Evolutionary conservation across 2,888 invertebrate genomes (phyloP).

Genomic region (Mesorhabditis sp.): DNA sequence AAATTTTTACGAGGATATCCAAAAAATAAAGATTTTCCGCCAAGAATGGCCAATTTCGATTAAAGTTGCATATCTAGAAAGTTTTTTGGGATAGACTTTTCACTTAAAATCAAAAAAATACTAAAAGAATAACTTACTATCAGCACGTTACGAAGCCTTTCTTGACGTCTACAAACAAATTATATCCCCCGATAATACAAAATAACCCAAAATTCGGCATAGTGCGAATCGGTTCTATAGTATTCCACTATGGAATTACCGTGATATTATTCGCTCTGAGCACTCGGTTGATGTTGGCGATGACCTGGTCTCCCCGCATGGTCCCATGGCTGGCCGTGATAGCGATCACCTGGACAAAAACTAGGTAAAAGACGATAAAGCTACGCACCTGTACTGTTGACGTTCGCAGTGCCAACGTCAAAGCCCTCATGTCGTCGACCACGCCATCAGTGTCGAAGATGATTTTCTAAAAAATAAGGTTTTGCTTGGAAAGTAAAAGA

Average conservation of each 20-base stretch:
- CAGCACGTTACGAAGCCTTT: too few species aligned
- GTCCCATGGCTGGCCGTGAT: slow-evolving; percentile 43
- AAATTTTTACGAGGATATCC: too few species aligned
- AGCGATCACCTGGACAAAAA: slow-evolving; percentile 33
- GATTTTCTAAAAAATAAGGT: neutral
- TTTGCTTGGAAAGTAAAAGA: neutral
- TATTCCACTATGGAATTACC: neutral
- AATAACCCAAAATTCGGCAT: too few species aligned
- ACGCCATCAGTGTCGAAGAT: slow-evolving; percentile 47
- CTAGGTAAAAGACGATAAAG: neutral
- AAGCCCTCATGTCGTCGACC: slow-evolving; percentile 45
- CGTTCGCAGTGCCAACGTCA: slow-evolving; percentile 42
- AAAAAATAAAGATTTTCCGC: too few species aligned
- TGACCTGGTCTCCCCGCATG: slow-evolving; percentile 42
- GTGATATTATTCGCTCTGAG: slow-evolving; percentile 33
- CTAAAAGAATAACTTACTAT: too few species aligned
- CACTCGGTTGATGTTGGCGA: slow-evolving; percentile 46
- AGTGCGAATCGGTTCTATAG: too few species aligned
- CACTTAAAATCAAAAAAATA: too few species aligned
- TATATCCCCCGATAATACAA: too few species aligned
- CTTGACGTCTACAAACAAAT: too few species aligned
- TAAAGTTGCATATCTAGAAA: too few species aligned
- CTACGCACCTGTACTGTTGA: slow-evolving; percentile 22
- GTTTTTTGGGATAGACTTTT: too few species aligned
- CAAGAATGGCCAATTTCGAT: too few species aligned